A percentile compares a stretch with the other conserved stretches of the same genome.
phyloP scores from a whole-genome alignment of 2,888 invertebrate species.

The Pherbina coryleti region DNA sequence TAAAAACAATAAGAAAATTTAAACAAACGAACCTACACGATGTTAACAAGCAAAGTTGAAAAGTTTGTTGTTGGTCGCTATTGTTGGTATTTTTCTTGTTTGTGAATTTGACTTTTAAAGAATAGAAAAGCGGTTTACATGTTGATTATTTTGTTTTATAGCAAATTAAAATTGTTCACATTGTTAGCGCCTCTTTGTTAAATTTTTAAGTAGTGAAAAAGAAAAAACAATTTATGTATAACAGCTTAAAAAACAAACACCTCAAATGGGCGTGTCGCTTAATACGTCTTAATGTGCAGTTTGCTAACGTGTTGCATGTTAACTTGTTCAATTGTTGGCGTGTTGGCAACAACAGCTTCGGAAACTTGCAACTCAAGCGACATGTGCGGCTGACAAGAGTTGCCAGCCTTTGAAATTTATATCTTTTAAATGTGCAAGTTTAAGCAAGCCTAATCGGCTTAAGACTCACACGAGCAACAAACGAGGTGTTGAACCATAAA shows the following conservation, averaged over 20 bases:
- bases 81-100: not conserved
- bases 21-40: slow-evolving; percentile 2
- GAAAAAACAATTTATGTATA: not conserved
- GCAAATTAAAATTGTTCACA: slow-evolving; percentile 7
- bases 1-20: slow-evolving; percentile 13
- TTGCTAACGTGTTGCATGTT: slow-evolving; percentile 3
- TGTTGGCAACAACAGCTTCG: not conserved
- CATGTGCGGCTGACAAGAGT: slow-evolving; percentile 11
- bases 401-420: slow-evolving; percentile 19
- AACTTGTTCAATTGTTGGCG: slow-evolving; percentile 23
- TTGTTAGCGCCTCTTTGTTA: slow-evolving; percentile 23
- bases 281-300: not conserved
- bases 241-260: slow-evolving; percentile 19
- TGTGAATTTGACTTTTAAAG: not conserved
- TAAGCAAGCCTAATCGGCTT: slow-evolving; percentile 9
- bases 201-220: not conserved
- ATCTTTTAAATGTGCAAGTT: slow-evolving; percentile 24
- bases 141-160: not conserved
- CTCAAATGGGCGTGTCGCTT: not conserved
- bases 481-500: slow-evolving; percentile 33
- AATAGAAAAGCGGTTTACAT: not conserved
- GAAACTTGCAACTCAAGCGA: slow-evolving; percentile 6
- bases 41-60: slow-evolving; percentile 8
- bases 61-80: not conserved
- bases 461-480: slow-evolving; percentile 2